Evolutionary conservation across 2,113 vertebrate species (phyloP), one percentile per base, ranked within the genome.

Genomic region (Pardalotus punctatus): DNA sequence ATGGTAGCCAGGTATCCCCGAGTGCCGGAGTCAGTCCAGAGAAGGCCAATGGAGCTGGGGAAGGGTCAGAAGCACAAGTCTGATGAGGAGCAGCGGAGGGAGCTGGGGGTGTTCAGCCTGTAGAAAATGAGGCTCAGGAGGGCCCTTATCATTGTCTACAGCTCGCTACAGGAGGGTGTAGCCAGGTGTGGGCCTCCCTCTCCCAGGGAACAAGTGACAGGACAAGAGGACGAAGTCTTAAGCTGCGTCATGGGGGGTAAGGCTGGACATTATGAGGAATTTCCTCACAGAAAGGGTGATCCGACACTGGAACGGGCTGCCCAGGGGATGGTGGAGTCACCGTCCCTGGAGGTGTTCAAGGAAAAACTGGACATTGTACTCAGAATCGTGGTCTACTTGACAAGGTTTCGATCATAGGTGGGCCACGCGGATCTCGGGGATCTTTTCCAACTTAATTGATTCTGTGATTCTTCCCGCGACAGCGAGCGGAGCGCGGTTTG

Each of bases 1-100:
- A 40, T 0, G 5, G 21, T 1, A 45, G 14, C 19, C 9, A 22
- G 4, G 11, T 6, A 12, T 23, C 5, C 18, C 54, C 2, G 6
- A 33, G 16, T 3, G 22, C 45, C n/a, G n/a, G 7, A 66, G 22
- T 1, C 10, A 38, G 45, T 43, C 20, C 45, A 29, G 23, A 67
- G 45, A 8, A 29, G 14, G 45, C 20, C 12, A 45, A 3, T 0
- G 1, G 61, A 29, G 20, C 51, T 38, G 38, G 28, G n/a, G 13
- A 60, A 45, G 53, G 12, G 10, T 24, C 51, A 38, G 77, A 43
- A 51, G 15, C 36, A 24, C 17, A 24, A 8, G 8, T 10, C 5
- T 7, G 6, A 3, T 29, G 20, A 60, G 45, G 19, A 45, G 14
- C 19, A 38, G 28, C 38, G 51, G 38, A 58, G 18, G 33, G 27